Evolutionary conservation across 2,888 invertebrate species (phyloP), one percentile per base, ranked within the genome.

Genomic region (Drosophila recens): DNA sequence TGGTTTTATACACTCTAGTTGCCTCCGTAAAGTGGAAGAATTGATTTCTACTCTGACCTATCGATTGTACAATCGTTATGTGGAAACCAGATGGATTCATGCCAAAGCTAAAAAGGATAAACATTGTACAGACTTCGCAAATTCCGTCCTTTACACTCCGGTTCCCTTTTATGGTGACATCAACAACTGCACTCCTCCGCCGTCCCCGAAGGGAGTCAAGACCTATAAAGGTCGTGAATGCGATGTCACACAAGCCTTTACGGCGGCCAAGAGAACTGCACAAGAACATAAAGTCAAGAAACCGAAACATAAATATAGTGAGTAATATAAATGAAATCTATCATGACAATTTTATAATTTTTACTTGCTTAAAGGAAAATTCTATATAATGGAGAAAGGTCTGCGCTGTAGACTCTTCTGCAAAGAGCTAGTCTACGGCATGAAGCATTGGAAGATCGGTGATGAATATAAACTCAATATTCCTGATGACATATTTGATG

Each of bases 371-470:
- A 0, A 6, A 51, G 34, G 20, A 4, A 36, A 36, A 4, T 4
- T 9, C 1, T 2, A 2, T 4, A 13, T 13, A 49, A 33, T 11
- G 3, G 49, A 20, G n/a, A 13, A 9, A n/a, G 51, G 3, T 20
- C 2, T 5, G 4, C 34, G 51, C 9, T 23, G 36, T n/a, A 51
- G 8, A 8, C 45, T n/a, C 2, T 75, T 75, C 20, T 75, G 75
- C 46, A 43, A 8, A 11, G 42, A 73, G 36, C 2, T 75, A 0
- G 15, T 67, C 1, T n/a, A 33, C 0, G 59, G 45, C 40, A 75
- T 75, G 51, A 51, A 4, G n/a, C 43, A 1, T 3, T 75, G 67
- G 78, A 42, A 9, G 0, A 4, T 20, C 13, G 69, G 54, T 27
- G 1, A 9, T 0, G 4, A 40, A 1, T 15, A n/a, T 0, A 17